These are phyloP conservation scores for Tyria jacobaeae DNA, from an alignment of 2,888 invertebrate species.

Conservation along the genomic window DNA sequence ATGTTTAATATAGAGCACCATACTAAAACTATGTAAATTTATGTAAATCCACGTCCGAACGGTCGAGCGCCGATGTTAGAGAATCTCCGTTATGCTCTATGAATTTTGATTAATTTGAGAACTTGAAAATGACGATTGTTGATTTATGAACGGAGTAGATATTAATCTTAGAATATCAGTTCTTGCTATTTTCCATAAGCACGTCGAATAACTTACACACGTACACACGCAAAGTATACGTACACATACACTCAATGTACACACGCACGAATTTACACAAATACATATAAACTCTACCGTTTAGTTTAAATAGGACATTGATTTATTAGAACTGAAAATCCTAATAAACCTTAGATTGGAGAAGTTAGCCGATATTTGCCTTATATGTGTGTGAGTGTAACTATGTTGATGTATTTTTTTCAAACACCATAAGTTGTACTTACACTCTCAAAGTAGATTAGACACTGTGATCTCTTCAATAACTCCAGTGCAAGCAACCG, in stretches of 20 bases:
- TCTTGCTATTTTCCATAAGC: neutral
- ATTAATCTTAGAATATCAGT: neutral
- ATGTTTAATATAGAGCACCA: slow-evolving; percentile 28
- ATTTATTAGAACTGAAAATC: neutral
- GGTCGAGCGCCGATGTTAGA: slow-evolving; percentile 14
- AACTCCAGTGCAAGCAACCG: too few relatives aligned
- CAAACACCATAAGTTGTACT: too few relatives aligned
- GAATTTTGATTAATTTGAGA: slow-evolving; percentile 18
- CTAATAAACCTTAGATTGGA: neutral
- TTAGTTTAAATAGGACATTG: neutral
- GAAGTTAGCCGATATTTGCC: neutral
- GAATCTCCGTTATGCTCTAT: slow-evolving; percentile 17
- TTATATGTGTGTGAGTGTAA: too few relatives aligned
- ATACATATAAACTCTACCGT: too few relatives aligned
- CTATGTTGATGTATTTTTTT: too few relatives aligned
- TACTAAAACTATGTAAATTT: slow-evolving; percentile 40
- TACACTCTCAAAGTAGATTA: too few relatives aligned
- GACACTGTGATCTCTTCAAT: too few relatives aligned
- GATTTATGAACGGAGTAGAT: neutral
- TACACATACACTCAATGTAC: too few relatives aligned
- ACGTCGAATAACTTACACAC: neutral
- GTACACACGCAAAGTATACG: neutral
- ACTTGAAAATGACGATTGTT: slow-evolving; percentile 10
- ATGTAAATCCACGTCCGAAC: slow-evolving; percentile 33
- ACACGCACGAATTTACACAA: too few relatives aligned